A percentile compares a stretch with the other conserved stretches of the same genome.
These are phyloP conservation scores for Cremastobaeus sp. DNA, from an alignment of 2,888 invertebrate genomes.

Conservation along the genomic window DNA sequence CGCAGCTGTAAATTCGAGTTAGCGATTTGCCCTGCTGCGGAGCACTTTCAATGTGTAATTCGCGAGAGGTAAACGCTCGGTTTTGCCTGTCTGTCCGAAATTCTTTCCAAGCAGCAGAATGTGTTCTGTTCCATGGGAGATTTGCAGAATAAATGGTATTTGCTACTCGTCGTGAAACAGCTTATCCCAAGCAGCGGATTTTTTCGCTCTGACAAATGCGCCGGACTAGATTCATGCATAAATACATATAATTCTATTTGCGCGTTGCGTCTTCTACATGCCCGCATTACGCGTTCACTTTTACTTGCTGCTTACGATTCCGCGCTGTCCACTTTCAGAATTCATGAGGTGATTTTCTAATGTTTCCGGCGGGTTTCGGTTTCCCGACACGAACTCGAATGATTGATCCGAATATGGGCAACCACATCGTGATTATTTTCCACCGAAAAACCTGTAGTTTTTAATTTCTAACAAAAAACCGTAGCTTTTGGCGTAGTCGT, in stretches of 20 bases:
- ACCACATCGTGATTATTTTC: too few relatives aligned
- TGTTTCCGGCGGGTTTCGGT: not conserved
- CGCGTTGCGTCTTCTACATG: constrained; percentile 13
- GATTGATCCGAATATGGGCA: too few relatives aligned
- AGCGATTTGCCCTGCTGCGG: too few relatives aligned
- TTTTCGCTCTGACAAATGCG: constrained; percentile 39
- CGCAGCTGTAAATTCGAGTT: too few relatives aligned
- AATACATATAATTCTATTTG: constrained; percentile 43
- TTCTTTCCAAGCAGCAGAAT: constrained; percentile 27
- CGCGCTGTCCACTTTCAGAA: constrained; percentile 18
- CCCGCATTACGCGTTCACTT: constrained; percentile 13
- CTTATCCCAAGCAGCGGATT: constrained; percentile 37
- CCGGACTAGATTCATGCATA: constrained; percentile 31
- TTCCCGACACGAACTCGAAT: not conserved
- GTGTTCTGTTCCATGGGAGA: constrained; percentile 28
- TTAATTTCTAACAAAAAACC: too few relatives aligned
- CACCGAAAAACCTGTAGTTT: too few relatives aligned
- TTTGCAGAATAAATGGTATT: constrained; percentile 45
- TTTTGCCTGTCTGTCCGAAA: constrained; percentile 23
- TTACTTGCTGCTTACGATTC: constrained; percentile 25
- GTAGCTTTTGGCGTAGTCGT: too few relatives aligned
- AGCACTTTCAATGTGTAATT: too few relatives aligned
- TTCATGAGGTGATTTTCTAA: constrained; percentile 27
- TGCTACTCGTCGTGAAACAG: constrained; percentile 32
- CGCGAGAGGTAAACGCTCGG: too few relatives aligned